These are phyloP conservation scores for Takifugu rubripes DNA, from an alignment of 2,797 vertebrate genomes.

Conservation along the genomic window DNA sequence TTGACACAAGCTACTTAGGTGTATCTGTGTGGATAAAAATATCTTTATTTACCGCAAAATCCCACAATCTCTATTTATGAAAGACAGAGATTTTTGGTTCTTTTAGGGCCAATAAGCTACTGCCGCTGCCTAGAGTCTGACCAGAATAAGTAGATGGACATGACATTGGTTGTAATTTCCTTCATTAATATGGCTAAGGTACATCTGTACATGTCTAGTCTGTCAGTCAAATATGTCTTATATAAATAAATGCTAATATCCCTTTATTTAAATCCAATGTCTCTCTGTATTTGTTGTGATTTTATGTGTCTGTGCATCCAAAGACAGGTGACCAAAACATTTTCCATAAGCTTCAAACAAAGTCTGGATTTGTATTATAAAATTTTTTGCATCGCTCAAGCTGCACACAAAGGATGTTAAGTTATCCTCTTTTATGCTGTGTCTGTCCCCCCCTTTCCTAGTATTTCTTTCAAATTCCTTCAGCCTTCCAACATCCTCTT, in stretches of 20 bases:
- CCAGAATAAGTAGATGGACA: too few species aligned
- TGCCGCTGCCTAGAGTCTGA: too few species aligned
- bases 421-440: background rate
- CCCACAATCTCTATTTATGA: too few species aligned
- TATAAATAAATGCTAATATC: background rate
- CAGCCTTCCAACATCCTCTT: conserved; percentile 40
- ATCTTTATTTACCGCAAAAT: too few species aligned
- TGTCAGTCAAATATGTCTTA: background rate
- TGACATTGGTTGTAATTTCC: too few species aligned
- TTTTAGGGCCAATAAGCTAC: too few species aligned
- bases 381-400: background rate
- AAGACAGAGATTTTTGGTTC: too few species aligned
- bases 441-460: conserved; percentile 7
- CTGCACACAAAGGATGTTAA: background rate
- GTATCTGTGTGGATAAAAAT: too few species aligned
- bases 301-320: background rate
- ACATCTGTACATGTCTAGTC: too few species aligned
- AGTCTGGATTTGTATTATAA: too few species aligned
- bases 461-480: conserved; percentile 31
- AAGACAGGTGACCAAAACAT: background rate
- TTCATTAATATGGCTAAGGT: too few species aligned
- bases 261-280: background rate
- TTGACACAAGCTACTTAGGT: too few species aligned
- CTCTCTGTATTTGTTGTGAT: background rate
- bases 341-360: background rate